phyloP scores from a whole-genome alignment of 2,888 invertebrate species.

The Amphipyra tragopoginis region DNA sequence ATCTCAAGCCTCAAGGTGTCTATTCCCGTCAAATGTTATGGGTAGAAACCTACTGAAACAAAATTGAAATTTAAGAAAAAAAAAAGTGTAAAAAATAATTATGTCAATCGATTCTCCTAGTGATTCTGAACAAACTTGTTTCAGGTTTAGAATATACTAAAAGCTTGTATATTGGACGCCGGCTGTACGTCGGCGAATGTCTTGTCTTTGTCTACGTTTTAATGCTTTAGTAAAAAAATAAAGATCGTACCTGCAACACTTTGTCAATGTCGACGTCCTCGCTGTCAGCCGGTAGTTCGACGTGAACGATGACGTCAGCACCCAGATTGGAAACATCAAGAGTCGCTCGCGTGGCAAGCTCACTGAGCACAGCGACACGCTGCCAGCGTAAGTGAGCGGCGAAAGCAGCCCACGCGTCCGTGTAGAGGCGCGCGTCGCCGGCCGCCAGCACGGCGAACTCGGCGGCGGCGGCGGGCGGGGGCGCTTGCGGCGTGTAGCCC shows the following conservation, averaged over 20 bases:
- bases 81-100: too few species aligned
- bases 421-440: slow-evolving; percentile 65
- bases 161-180: too few species aligned
- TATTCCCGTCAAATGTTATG: too few species aligned
- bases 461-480: slow-evolving; percentile 65
- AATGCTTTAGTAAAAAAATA: background rate
- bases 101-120: too few species aligned
- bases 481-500: slow-evolving; percentile 76
- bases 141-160: too few species aligned
- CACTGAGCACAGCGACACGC: slow-evolving; percentile 75
- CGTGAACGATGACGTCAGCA: slow-evolving; percentile 68
- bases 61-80: too few species aligned
- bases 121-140: too few species aligned
- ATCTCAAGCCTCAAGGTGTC: too few species aligned
- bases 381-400: slow-evolving; percentile 70
- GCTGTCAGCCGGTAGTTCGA: slow-evolving; percentile 79
- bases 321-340: slow-evolving; percentile 68
- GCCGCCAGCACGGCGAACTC: slow-evolving; percentile 68
- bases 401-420: slow-evolving; percentile 65
- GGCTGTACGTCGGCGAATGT: too few species aligned
- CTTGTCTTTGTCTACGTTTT: too few species aligned
- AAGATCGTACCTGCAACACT: slow-evolving; percentile 57
- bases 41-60: too few species aligned
- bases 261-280: slow-evolving; percentile 61
- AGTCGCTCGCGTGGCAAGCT: slow-evolving; percentile 70